These are phyloP conservation scores for Parotia lawesii DNA, from an alignment of 2,113 vertebrate species.

Conservation along the genomic window DNA sequence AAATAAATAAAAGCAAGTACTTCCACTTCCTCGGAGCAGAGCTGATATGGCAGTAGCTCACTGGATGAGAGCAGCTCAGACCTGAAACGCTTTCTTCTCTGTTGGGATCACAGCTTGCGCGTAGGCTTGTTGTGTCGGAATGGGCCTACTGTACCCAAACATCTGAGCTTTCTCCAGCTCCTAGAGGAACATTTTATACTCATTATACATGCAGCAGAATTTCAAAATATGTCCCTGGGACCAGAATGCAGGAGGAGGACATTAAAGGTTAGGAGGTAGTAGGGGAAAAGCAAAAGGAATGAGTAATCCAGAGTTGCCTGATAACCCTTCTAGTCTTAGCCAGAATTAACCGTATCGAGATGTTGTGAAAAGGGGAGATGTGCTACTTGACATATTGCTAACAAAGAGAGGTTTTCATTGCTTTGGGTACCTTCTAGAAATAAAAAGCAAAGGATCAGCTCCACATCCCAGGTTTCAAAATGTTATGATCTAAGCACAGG, in stretches of 20 bases:
- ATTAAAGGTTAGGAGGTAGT: constrained; percentile 63
- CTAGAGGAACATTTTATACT: constrained; percentile 74
- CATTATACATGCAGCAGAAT: constrained; percentile 72
- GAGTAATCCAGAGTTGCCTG: constrained; percentile 51
- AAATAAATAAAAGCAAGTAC: constrained; percentile 57
- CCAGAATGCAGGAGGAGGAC: constrained; percentile 65
- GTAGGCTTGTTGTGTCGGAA: constrained; percentile 76
- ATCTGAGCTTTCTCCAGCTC: constrained; percentile 70
- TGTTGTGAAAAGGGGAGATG: neutral
- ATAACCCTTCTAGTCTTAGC: constrained; percentile 25
- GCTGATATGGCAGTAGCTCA: constrained; percentile 47
- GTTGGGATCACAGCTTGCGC: constrained; percentile 73
- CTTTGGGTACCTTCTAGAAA: constrained; percentile 58
- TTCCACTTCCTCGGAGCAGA: constrained; percentile 25
- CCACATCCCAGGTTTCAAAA: constrained; percentile 66
- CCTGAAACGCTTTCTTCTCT: constrained; percentile 68
- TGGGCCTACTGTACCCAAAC: constrained; percentile 74
- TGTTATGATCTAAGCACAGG: constrained; percentile 61
- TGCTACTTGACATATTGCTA: neutral
- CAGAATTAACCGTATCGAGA: neutral
- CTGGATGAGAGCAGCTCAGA: constrained; percentile 69
- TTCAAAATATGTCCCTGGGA: constrained; percentile 67
- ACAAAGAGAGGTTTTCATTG: constrained; percentile 41
- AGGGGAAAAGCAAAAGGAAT: constrained; percentile 34
- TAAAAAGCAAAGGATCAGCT: constrained; percentile 48